Conservation (phyloP, 2,888 invertebrate species). For the Epiblema foenella region DNA sequence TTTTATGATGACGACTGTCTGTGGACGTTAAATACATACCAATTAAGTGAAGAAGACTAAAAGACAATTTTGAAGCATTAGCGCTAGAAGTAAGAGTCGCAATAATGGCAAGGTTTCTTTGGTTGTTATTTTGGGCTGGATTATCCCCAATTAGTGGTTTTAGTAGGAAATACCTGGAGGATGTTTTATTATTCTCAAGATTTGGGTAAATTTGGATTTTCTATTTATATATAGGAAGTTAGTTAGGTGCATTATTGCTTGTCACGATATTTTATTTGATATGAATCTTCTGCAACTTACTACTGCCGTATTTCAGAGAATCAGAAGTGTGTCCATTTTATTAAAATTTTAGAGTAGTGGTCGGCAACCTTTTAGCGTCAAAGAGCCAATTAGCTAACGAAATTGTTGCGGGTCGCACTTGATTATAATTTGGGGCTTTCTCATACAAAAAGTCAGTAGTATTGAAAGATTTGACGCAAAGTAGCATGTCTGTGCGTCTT, state of each 20-base stretch:
- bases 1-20: slow-evolving; percentile 27
- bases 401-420: no score
- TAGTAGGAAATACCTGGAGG: not conserved
- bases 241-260: not conserved
- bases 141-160: not conserved
- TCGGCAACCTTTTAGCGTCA: no score
- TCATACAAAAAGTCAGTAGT: no score
- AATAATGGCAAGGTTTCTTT: not conserved
- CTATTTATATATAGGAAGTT: not conserved
- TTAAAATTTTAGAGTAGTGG: no score
- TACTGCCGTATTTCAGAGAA: no score
- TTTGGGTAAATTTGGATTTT: not conserved
- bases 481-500: no score
- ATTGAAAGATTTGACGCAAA: no score
- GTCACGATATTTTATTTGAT: not conserved
- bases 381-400: no score
- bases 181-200: not conserved
- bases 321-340: no score
- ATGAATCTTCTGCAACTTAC: no score
- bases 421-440: no score
- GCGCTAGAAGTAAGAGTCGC: not conserved
- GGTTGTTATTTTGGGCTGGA: not conserved
- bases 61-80: not conserved
- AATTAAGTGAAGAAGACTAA: not conserved
- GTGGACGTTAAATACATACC: slow-evolving; percentile 4